phyloP scores from a whole-genome alignment of 1,140 invertebrate species.

The Chlorops oryzae region DNA sequence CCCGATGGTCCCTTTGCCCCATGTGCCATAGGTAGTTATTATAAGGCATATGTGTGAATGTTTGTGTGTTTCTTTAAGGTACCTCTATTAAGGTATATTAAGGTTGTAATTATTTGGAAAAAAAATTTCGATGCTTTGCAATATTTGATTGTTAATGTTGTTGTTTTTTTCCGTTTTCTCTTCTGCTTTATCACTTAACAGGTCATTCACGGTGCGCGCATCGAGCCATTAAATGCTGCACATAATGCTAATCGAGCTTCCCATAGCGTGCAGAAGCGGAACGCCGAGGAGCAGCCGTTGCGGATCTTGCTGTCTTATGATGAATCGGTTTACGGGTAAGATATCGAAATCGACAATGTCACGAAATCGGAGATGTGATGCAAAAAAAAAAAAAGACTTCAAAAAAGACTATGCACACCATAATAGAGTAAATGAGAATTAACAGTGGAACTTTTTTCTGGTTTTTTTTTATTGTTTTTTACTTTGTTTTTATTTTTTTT shows the following conservation, averaged over 20 bases:
- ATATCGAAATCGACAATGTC: background rate
- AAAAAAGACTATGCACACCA: background rate
- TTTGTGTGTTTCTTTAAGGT: too few relatives aligned
- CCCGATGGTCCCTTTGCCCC: too few relatives aligned
- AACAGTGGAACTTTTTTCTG: background rate
- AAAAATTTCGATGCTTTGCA: too few relatives aligned
- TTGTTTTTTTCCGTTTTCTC: slow-evolving; percentile 11
- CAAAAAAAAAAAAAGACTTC: background rate
- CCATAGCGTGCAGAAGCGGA: slow-evolving; percentile 76
- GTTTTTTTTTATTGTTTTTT: too few relatives aligned
- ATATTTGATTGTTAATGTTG: background rate
- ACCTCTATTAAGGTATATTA: too few relatives aligned
- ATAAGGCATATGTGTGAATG: too few relatives aligned
- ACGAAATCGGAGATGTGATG: background rate
- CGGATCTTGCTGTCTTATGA: slow-evolving; percentile 87
- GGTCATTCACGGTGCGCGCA: slow-evolving; percentile 77
- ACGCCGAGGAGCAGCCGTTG: slow-evolving; percentile 71
- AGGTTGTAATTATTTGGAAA: too few relatives aligned
- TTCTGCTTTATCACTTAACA: slow-evolving; percentile 45
- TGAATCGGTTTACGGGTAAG: slow-evolving; percentile 79
- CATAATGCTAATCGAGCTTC: slow-evolving; percentile 42
- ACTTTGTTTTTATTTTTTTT: background rate
- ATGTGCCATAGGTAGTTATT: too few relatives aligned
- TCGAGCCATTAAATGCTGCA: slow-evolving; percentile 40
- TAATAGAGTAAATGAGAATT: background rate